These are phyloP conservation scores for Rotaria socialis DNA, from an alignment of 2,888 invertebrate genomes.

Conservation along the genomic window DNA sequence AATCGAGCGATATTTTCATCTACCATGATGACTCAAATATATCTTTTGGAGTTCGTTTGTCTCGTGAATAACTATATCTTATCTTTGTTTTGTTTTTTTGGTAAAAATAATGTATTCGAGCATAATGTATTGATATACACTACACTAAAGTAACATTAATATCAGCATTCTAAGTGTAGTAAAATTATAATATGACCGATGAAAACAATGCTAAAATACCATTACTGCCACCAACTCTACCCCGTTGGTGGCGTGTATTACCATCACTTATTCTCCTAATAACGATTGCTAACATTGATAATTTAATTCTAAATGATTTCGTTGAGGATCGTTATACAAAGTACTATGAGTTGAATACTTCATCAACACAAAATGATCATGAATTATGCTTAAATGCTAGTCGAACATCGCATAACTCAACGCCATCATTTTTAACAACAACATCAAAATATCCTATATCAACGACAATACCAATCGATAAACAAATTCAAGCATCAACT, in stretches of 20 bases:
- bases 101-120: too few species aligned
- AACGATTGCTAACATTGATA: background rate
- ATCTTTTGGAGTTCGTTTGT: background rate
- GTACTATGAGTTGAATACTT: background rate
- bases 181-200: background rate
- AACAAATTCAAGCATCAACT: background rate
- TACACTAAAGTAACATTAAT: background rate
- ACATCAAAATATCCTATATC: background rate
- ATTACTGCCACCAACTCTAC: background rate
- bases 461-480: background rate
- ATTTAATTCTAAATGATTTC: constrained; percentile 24
- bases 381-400: background rate
- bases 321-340: constrained; percentile 18
- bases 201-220: background rate
- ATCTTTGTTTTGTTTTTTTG: background rate
- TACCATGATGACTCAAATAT: too few species aligned
- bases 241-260: constrained; percentile 29
- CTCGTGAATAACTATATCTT: background rate
- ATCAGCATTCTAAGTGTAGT: background rate
- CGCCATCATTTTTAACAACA: background rate
- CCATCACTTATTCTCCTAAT: background rate
- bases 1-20: too few species aligned
- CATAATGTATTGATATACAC: too few species aligned
- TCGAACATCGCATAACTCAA: background rate
- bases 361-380: background rate